Percentiles rank a stretch among this genome's conserved stretches.
phyloP scores from a whole-genome alignment of 2,113 vertebrate species.

The Chlamydotis undulata region DNA sequence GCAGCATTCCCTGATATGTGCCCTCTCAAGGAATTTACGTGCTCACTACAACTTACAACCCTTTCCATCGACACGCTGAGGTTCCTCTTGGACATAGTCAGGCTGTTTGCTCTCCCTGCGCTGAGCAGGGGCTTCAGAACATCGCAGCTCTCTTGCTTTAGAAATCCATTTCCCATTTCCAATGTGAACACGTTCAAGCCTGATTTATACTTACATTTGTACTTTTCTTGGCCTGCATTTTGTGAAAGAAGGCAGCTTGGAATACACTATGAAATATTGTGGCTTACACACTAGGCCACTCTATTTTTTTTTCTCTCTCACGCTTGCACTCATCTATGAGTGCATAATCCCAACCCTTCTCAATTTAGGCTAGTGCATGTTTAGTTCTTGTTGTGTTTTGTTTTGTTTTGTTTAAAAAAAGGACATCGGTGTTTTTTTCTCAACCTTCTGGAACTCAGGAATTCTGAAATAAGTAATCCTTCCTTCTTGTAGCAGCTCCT shows the following conservation, averaged over 20 bases:
- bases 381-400: not conserved
- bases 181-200: not conserved
- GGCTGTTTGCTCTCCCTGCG: not conserved
- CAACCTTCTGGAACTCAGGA: not conserved
- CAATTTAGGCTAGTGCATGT: not conserved
- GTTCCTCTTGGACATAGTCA: not conserved
- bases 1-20: not conserved
- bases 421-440: not conserved
- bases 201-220: not conserved
- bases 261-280: not conserved
- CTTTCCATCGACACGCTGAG: not conserved
- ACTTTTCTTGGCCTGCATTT: not conserved
- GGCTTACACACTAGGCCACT: not conserved
- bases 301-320: not conserved
- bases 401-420: not conserved
- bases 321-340: not conserved
- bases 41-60: not conserved
- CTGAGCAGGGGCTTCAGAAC: not conserved
- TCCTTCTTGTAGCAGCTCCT: not conserved
- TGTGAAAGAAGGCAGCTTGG: not conserved
- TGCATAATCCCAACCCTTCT: not conserved
- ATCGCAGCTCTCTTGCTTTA: not conserved
- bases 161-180: not conserved
- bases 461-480: not conserved
- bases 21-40: fast-evolving